Percentiles rank a stretch among this genome's conserved stretches.
phyloP scores from a whole-genome alignment of 2,113 vertebrate species.

The Vulpes vulpes region DNA sequence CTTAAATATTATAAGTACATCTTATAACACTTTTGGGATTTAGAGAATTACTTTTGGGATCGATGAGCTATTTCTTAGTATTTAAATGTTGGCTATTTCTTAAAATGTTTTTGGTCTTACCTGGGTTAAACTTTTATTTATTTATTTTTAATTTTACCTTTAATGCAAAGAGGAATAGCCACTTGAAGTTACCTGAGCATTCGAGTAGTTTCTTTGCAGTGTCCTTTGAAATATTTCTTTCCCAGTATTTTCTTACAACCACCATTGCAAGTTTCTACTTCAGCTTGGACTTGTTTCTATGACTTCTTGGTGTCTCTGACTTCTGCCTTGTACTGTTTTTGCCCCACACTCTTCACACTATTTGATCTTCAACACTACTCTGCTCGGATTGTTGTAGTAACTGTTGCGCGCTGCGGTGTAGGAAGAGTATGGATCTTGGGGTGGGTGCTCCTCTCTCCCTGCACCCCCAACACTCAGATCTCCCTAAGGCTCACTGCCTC shows the following conservation, averaged over 20 bases:
- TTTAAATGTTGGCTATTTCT: slow-evolving; percentile 41
- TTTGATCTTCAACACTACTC: neutral
- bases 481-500: neutral
- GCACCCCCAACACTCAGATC: neutral
- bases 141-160: neutral
- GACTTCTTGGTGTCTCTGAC: neutral
- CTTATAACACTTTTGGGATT: neutral
- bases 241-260: neutral
- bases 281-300: neutral
- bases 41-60: slow-evolving; percentile 41
- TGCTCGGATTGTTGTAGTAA: neutral
- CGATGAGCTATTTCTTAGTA: neutral
- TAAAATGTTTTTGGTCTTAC: neutral
- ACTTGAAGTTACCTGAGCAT: neutral
- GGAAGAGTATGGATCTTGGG: neutral
- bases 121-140: neutral
- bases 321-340: neutral
- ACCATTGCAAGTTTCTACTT: neutral
- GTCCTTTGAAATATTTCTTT: neutral
- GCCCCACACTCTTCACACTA: neutral
- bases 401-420: neutral
- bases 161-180: neutral
- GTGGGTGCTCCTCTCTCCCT: neutral
- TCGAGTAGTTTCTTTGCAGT: neutral
- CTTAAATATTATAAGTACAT: slow-evolving; percentile 52